Percentiles rank a stretch among this genome's conserved stretches.
Evolutionary conservation across 2,888 invertebrate genomes (phyloP).

Genomic region (Drosophila histrio): DNA sequence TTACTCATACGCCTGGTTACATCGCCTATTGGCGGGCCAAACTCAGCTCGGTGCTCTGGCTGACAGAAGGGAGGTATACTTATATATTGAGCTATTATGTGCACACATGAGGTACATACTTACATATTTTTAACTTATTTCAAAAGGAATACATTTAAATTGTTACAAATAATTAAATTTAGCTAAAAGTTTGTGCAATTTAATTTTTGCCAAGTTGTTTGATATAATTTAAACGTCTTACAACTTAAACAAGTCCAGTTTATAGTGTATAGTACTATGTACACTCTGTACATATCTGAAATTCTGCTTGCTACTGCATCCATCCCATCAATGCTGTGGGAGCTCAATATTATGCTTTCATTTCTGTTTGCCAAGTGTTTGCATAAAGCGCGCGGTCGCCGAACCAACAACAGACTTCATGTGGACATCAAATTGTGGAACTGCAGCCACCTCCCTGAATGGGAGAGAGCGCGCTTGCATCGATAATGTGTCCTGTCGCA

Average conservation of each 20-base stretch:
- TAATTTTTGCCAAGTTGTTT: neutral
- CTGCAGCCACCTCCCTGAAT: conserved; percentile 9
- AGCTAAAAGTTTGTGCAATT: neutral
- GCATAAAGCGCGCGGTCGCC: conserved; percentile 66
- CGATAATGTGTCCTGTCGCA: conserved; percentile 64
- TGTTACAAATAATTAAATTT: neutral
- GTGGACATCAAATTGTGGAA: conserved; percentile 17
- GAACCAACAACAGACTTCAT: conserved; percentile 44
- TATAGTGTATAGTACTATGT: neutral
- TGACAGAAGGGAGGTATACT: neutral
- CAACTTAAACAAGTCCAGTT: conserved; percentile 6
- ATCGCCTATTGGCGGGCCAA: conserved; percentile 1
- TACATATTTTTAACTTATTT: neutral
- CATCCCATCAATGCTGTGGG: neutral
- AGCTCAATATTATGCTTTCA: conserved; percentile 74
- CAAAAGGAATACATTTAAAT: neutral
- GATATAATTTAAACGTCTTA: neutral
- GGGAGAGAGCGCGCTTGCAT: conserved; percentile 58
- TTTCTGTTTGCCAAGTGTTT: conserved; percentile 75
- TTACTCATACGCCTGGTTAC: conserved; percentile 60
- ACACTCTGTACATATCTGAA: conserved; percentile 15
- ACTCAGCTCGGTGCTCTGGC: neutral
- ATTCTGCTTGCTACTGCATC: neutral
- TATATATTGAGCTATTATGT: neutral
- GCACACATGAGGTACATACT: neutral